Evolutionary conservation across 2,888 invertebrate species (phyloP).

Genomic region (Nomada lathburiana): DNA sequence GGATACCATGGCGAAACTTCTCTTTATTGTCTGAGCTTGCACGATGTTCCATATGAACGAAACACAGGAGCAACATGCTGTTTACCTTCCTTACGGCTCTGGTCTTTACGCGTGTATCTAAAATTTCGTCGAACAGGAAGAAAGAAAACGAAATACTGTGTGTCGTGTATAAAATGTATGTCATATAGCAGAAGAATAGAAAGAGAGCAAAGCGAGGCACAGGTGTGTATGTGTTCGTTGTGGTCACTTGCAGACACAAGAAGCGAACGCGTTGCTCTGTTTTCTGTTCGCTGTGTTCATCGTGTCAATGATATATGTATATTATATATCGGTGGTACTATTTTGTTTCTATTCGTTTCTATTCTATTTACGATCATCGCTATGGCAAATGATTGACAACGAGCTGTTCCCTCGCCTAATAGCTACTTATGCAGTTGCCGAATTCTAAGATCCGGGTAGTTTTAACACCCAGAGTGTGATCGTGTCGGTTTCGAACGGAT

Average conservation of each 20-base stretch:
- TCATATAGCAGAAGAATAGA: constrained; percentile 61
- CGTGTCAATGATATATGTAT: neutral
- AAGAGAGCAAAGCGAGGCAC: constrained; percentile 76
- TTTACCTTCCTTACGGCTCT: constrained; percentile 34
- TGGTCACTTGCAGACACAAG: constrained; percentile 64
- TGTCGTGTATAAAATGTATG: constrained; percentile 17
- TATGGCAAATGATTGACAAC: neutral
- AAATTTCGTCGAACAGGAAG: neutral
- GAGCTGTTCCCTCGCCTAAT: constrained; percentile 17
- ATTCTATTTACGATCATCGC: constrained; percentile 22
- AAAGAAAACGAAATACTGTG: constrained; percentile 10
- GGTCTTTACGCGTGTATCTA: neutral
- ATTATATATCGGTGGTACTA: neutral
- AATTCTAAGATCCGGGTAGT: constrained; percentile 57
- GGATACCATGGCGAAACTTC: constrained; percentile 5
- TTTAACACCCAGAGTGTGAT: constrained; percentile 44
- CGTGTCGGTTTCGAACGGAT: constrained; percentile 23
- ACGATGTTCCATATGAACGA: neutral
- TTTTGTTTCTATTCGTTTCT: neutral
- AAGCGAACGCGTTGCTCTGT: constrained; percentile 51
- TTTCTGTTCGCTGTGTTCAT: neutral
- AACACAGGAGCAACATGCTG: constrained; percentile 2
- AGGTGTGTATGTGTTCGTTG: constrained; percentile 71
- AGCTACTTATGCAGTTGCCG: constrained; percentile 38
- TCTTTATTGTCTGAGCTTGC: constrained; percentile 44